Evolutionary conservation across 2,888 invertebrate species (phyloP), one percentile per base, ranked within the genome.

Genomic region (Pemphredon lugubris): DNA sequence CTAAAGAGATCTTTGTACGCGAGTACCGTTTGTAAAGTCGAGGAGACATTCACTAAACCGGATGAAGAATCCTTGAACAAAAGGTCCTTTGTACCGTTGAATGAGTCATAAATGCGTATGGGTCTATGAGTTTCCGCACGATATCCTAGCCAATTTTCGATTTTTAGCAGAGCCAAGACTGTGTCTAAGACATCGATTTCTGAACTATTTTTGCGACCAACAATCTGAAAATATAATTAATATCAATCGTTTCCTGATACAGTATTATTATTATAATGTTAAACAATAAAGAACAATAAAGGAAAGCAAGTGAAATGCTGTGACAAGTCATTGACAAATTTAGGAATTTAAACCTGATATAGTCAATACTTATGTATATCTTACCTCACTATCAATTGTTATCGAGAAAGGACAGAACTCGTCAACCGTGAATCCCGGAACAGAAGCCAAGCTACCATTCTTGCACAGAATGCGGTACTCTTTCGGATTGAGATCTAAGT

Each of bases 1-100:
- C 83, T 84, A 83, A 93, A 92, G 6, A 94, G 82, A 26, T 92
- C 91, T 11, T 92, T 91, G 75, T 93, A 94, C 65, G 92, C 93
- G 60, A 90, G 88, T 0, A 93, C 92, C 0, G 91, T 89, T 53
- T 86, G 87, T 18, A 91, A 84, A 0, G 83, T 79, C 0, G 84
- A 85, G 0, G 90, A 85, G 0, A 91, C 90, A 13, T 92, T 90
- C 0, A 91, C 90, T 0, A 94, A 85, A 1, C 92, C 93, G 0
- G 92, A 90, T 0, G 93, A 92, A 0, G 93, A 92, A 75, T 93
- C 92, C 88, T 93, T 93, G 90, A 94, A 94, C 0, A 94, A 86
- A 4, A 94, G 87, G 83, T 94, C 90, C 23, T 79, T 86, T 5
- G 83, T 85, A 0, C 91, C 90, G 66, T 92, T 91, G 86, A 93